A percentile compares a stretch with the other conserved stretches of the same genome.
Evolutionary conservation across 2,888 invertebrate genomes (phyloP).

Genomic region (Conomelus anceps): DNA sequence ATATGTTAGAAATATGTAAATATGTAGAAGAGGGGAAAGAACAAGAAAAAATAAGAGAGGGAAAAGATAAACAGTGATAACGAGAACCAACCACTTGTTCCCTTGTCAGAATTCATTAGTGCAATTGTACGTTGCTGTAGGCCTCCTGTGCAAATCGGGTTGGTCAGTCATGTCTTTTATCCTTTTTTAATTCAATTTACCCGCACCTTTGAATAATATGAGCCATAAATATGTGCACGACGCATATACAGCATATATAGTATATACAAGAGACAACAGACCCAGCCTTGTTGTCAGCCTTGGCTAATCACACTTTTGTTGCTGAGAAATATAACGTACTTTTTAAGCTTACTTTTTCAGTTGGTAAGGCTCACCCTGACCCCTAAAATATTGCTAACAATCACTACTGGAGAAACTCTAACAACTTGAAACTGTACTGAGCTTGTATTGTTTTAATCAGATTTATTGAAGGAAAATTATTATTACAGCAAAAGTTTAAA

Average conservation of each 20-base stretch:
- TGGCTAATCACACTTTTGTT: neutral
- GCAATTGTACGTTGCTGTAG: neutral
- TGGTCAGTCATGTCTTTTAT: neutral
- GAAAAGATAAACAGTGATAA: neutral
- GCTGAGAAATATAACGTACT: too few species aligned
- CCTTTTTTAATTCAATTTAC: neutral
- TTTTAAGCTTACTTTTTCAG: too few species aligned
- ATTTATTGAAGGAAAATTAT: too few species aligned
- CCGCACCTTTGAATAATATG: neutral
- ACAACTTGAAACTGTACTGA: too few species aligned
- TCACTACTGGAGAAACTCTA: too few species aligned
- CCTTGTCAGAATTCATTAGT: neutral
- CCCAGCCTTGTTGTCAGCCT: neutral
- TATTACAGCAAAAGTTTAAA: too few species aligned
- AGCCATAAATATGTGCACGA: neutral
- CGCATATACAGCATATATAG: too few species aligned
- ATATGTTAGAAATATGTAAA: neutral
- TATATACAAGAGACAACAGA: too few species aligned
- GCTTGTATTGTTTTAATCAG: too few species aligned
- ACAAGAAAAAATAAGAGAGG: neutral
- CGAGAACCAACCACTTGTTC: neutral
- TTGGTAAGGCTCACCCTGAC: neutral
- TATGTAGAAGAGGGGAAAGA: neutral
- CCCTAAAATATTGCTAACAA: too few species aligned
- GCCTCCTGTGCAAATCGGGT: neutral